phyloP scores from a whole-genome alignment of 1,140 invertebrate genomes.

The Thaumetopoea pityocampa region DNA sequence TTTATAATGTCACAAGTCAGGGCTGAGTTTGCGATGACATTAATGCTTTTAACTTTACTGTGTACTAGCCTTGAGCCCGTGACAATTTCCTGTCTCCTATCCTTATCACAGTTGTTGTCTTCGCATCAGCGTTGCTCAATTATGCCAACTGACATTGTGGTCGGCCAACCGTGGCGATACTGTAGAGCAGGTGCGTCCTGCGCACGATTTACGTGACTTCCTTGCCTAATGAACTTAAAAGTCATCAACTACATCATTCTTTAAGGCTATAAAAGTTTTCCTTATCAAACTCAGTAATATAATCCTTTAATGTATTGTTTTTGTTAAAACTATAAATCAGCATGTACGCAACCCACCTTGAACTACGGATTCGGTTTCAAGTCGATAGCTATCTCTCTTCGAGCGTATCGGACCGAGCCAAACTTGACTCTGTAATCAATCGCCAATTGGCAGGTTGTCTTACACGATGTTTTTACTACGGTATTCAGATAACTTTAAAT shows the following conservation, averaged over 20 bases:
- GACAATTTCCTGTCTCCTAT: conserved; percentile 49
- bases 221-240: conserved; percentile 31
- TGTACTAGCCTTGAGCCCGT: conserved; percentile 18
- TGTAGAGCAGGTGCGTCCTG: conserved; percentile 56
- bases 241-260: conserved; percentile 22
- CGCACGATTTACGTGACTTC: conserved; percentile 45
- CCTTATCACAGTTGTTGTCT: conserved; percentile 55
- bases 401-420: conserved; percentile 55
- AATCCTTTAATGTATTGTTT: conserved; percentile 28
- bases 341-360: conserved; percentile 41
- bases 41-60: conserved; percentile 1
- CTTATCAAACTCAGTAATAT: conserved; percentile 14
- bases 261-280: conserved; percentile 8
- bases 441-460: conserved; percentile 39
- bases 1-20: too few relatives aligned
- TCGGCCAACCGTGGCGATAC: conserved; percentile 51
- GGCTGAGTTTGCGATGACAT: conserved; percentile 9
- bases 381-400: conserved; percentile 45
- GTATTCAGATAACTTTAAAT: conserved; percentile 38
- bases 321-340: conserved; percentile 39
- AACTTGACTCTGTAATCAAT: conserved; percentile 55
- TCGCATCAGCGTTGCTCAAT: conserved; percentile 57
- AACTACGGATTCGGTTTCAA: conserved; percentile 54
- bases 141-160: conserved; percentile 57
- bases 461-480: conserved; percentile 48